Evolutionary conservation across 2,797 vertebrate species (phyloP), one percentile per base, ranked within the genome.

Genomic region (Sciaenops ocellatus): DNA sequence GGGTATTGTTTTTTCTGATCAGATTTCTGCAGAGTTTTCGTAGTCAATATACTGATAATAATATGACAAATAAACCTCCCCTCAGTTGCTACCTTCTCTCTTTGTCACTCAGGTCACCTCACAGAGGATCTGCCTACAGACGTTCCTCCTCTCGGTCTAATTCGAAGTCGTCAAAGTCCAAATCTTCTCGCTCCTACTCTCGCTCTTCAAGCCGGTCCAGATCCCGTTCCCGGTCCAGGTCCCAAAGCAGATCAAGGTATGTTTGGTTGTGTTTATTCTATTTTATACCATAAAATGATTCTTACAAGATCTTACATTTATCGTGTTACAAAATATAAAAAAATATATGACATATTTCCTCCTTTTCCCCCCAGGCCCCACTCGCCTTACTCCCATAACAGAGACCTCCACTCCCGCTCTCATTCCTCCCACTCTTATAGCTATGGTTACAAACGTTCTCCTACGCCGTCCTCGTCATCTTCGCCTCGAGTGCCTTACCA

Each of bases 161-260:
- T 61, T 97, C 97, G 62, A 97, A 97, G 79, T 97, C 97, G 5
- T 94, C 74, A 0, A 89, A 85, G 76, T 96, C 97, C 59, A 96
- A 97, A 3, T 94, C 96, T 6, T 96, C 74, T 93, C 96, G 74
- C 88, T 97, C 96, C 46, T 97, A 97, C 51, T 97, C 97, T 12
- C 97, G 95, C 26, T 98, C 97, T 70, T 65, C 89, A n/a, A 94
- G 92, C 76, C 96, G 96, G 70, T 98, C 97, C 59, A 96, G 96
- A 59, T 98, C 97, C 16, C 93, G 97, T 75, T 97, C 97, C 6
- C 95, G 96, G 22, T 99, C 98, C 6, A 96, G 96, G n/a, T 98
- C 97, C 1, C 93, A 90, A 13, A 82, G 89, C 41, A 84, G 89
- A 70, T 95, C 94, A 3, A 94, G 96, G 80, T 99, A 96, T 85